These are phyloP conservation scores for Xenopus borealis DNA, from an alignment of 2,113 vertebrate genomes.

Conservation along the genomic window DNA sequence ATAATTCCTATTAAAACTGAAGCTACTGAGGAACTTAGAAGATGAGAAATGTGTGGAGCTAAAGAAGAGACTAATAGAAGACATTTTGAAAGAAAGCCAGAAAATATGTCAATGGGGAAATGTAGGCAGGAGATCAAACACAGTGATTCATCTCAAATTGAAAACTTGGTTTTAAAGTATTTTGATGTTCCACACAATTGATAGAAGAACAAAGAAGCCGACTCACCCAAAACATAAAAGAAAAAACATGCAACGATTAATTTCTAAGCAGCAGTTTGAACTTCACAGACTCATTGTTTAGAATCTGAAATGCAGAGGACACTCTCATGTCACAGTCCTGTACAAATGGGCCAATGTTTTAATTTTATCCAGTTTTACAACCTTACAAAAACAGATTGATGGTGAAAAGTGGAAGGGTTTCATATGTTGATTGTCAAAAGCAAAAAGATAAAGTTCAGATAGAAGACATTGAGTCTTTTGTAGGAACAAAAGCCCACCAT, in stretches of 20 bases:
- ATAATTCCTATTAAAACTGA: constrained; percentile 81
- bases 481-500: constrained; percentile 39
- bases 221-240: constrained; percentile 55
- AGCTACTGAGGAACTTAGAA: constrained; percentile 58
- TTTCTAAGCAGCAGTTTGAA: too few relatives aligned
- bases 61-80: constrained; percentile 68
- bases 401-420: constrained; percentile 76
- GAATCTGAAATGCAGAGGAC: constrained; percentile 28
- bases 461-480: constrained; percentile 52
- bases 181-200: constrained; percentile 67
- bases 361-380: constrained; percentile 55
- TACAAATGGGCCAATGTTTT: constrained; percentile 48
- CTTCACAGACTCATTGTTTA: neutral
- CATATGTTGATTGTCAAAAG: constrained; percentile 11
- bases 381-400: constrained; percentile 81
- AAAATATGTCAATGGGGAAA: constrained; percentile 72
- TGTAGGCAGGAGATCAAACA: constrained; percentile 43
- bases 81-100: constrained; percentile 73
- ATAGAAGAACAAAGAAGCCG: constrained; percentile 74
- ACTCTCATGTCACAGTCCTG: constrained; percentile 42
- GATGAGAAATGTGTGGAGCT: constrained; percentile 72
- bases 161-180: constrained; percentile 50
- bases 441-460: constrained; percentile 46
- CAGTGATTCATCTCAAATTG: neutral
- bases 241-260: constrained; percentile 21